Evolutionary conservation across 2,113 vertebrate genomes (phyloP), one percentile per base, ranked within the genome.

Genomic region (Passerina amoena): DNA sequence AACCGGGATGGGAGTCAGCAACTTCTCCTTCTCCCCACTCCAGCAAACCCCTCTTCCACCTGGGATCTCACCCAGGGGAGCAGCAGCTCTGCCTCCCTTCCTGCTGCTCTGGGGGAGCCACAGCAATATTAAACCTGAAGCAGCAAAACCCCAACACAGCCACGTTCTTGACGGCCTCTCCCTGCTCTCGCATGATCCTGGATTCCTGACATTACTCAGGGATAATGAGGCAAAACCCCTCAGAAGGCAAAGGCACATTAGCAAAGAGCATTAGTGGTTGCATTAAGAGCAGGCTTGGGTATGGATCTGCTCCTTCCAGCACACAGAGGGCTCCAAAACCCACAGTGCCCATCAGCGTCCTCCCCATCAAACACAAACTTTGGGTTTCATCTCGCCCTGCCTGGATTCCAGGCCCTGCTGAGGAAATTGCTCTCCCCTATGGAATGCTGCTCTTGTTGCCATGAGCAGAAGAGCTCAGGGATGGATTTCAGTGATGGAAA

Each of bases 1-100:
- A 82, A 72, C 80, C 80, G 56, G 77, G 23, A 60, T 27, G 81
- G 53, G 57, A 92, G 81, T 86, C 96, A 96, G 96, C 93, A 92
- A 76, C 21, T 96, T 92, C 91, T 70, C 51, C 72, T 59, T 38
- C 45, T 71, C 31, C 44, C 4, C 14, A 3, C 70, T 86, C 14
- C 5, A 47, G 57, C 60, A 25, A 35, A 65, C 37, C 47, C 23
- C 69, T 1, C 57, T 79, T 37, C 33, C 86, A 93, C 84, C 72
- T 56, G 89, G 91, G 85, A 68, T 18, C 76, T 33, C 1, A 0
- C 1, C 2, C 0, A 4, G 37, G 3, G 18, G 42, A 71, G 61
- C 73, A 38, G 96, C 50, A 25, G 90, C 63, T 14, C 44, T 47
- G 57, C 70, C 82, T 80, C 75, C 35, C 11, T 5, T 16, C 53